Evolutionary conservation across 2,113 vertebrate genomes (phyloP).

Genomic region (Triplophysa siluroides): DNA sequence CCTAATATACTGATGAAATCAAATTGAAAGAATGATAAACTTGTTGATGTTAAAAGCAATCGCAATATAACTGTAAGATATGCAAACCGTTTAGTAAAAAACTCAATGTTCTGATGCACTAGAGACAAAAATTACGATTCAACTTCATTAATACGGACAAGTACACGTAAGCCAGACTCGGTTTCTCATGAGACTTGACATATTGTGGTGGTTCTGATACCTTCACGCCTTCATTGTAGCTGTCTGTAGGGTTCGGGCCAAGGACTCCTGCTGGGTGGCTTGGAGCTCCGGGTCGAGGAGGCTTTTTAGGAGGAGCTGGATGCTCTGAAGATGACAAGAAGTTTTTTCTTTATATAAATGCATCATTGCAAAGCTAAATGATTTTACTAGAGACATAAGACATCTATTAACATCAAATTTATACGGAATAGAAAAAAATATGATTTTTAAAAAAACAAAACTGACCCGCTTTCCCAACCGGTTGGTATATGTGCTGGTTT

Average conservation of each 20-base stretch:
- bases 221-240: constrained; percentile 93
- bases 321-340: constrained; percentile 76
- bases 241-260: constrained; percentile 84
- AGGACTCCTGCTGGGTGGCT: constrained; percentile 83
- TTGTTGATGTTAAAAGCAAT: too few species aligned
- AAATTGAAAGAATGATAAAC: too few species aligned
- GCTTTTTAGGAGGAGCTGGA: constrained; percentile 93
- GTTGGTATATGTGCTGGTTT: constrained; percentile 97
- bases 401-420: too few species aligned
- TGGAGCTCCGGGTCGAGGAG: constrained; percentile 90
- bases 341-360: neutral
- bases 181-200: neutral
- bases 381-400: too few species aligned
- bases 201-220: constrained; percentile 49
- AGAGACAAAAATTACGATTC: too few species aligned
- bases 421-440: neutral
- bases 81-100: too few species aligned
- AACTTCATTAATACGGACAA: neutral
- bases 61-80: too few species aligned
- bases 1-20: too few species aligned
- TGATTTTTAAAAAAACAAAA: neutral
- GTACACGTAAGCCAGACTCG: neutral
- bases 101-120: too few species aligned
- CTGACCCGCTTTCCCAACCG: constrained; percentile 95
- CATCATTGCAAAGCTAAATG: neutral